Conservation (phyloP, 2,113 vertebrate genomes). For the Grammomys surdaster region DNA sequence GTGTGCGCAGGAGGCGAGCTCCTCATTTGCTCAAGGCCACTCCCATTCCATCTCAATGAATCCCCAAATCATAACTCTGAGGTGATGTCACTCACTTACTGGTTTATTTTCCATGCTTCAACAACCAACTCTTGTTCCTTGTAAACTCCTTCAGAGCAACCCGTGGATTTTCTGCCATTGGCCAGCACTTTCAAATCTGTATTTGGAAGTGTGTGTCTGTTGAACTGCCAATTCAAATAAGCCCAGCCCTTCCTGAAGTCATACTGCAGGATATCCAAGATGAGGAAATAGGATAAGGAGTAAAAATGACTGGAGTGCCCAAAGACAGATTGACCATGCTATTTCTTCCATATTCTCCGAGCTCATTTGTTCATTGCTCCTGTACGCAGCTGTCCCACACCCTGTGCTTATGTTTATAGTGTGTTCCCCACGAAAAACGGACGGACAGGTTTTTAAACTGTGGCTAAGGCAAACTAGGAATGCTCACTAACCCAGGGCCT, state of each 20-base stretch:
- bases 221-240: conserved; percentile 67
- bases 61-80: conserved; percentile 65
- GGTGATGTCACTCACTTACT: conserved; percentile 76
- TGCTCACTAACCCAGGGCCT: not conserved
- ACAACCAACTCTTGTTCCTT: conserved; percentile 64
- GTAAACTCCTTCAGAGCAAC: conserved; percentile 11
- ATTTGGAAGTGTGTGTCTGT: not conserved
- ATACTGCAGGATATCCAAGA: not conserved
- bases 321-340: not conserved
- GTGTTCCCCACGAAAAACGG: not conserved
- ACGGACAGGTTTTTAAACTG: not conserved
- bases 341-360: not conserved
- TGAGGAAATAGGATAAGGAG: conserved; percentile 17
- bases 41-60: not conserved
- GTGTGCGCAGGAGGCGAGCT: too few species aligned
- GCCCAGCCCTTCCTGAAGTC: conserved; percentile 30
- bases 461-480: not conserved
- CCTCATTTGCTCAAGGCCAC: not conserved
- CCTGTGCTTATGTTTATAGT: not conserved
- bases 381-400: not conserved
- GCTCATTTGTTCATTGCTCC: not conserved
- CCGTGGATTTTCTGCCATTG: conserved; percentile 57
- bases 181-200: conserved; percentile 61
- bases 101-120: conserved; percentile 76
- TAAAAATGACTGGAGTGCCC: not conserved